Evolutionary conservation across 2,888 invertebrate species (phyloP).

Genomic region (Polymixis flavicincta): DNA sequence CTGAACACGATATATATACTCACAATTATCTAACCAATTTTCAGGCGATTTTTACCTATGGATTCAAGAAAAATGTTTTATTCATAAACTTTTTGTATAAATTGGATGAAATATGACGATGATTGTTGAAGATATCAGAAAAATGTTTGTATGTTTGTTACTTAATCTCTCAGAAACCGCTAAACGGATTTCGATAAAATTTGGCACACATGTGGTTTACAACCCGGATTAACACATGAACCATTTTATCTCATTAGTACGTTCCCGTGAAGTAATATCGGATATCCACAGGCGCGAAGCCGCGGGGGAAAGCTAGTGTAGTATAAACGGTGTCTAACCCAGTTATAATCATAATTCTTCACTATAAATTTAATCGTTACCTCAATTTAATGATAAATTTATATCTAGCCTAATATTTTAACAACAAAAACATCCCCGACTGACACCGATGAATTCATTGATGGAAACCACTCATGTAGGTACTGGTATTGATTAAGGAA

Average conservation of each 20-base stretch:
- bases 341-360: background rate
- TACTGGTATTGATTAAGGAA: background rate
- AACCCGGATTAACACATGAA: background rate
- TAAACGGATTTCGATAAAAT: background rate
- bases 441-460: background rate
- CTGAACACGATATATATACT: background rate
- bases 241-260: background rate
- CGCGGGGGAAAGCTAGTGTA: background rate
- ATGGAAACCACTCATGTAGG: background rate
- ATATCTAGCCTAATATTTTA: background rate
- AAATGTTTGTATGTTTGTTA: background rate
- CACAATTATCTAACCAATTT: background rate
- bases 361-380: constrained; percentile 2
- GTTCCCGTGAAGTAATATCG: background rate
- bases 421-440: background rate
- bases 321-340: background rate
- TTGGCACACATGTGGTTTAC: background rate
- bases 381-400: background rate
- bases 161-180: background rate
- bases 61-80: too few relatives aligned
- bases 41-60: background rate
- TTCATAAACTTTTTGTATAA: background rate
- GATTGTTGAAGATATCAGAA: background rate
- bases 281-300: background rate
- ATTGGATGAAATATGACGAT: background rate